A percentile compares a stretch with the other conserved stretches of the same genome.
These are phyloP conservation scores for Chitala chitala DNA, from an alignment of 2,113 vertebrate species.

Conservation along the genomic window DNA sequence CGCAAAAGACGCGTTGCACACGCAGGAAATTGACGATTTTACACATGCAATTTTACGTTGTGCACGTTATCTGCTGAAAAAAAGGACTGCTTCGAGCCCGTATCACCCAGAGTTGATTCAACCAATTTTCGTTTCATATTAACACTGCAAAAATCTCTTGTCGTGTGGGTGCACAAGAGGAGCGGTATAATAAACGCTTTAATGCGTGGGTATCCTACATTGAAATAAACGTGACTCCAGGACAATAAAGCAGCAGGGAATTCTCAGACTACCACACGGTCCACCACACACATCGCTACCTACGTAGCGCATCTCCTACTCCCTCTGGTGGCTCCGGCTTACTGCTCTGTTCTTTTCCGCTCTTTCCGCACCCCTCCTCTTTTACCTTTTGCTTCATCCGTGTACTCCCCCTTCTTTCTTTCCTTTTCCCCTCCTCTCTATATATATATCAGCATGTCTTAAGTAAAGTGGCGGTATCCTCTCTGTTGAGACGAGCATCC, in stretches of 20 bases:
- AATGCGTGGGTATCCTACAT: no score
- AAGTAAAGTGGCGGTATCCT: constrained; percentile 51
- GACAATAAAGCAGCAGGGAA: not conserved
- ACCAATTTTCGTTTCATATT: no score
- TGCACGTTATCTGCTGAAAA: no score
- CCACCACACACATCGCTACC: not conserved
- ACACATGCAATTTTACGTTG: no score
- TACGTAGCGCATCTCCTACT: constrained; percentile 7
- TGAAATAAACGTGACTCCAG: no score
- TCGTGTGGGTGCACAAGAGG: no score
- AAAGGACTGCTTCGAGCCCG: no score
- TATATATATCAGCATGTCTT: constrained; percentile 64
- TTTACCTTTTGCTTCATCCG: constrained; percentile 1
- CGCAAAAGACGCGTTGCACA: no score
- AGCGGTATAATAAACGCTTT: no score
- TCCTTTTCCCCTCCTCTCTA: constrained; percentile 28
- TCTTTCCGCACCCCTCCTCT: constrained; percentile 16
- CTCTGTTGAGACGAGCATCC: constrained; percentile 48
- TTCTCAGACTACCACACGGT: not conserved
- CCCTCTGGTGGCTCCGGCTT: constrained; percentile 16
- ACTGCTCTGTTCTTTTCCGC: not conserved
- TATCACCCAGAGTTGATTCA: no score
- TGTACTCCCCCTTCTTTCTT: not conserved
- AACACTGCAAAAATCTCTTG: no score
- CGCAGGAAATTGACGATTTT: no score